These are phyloP conservation scores for Alectura lathami DNA, from an alignment of 2,113 vertebrate species.

Conservation along the genomic window DNA sequence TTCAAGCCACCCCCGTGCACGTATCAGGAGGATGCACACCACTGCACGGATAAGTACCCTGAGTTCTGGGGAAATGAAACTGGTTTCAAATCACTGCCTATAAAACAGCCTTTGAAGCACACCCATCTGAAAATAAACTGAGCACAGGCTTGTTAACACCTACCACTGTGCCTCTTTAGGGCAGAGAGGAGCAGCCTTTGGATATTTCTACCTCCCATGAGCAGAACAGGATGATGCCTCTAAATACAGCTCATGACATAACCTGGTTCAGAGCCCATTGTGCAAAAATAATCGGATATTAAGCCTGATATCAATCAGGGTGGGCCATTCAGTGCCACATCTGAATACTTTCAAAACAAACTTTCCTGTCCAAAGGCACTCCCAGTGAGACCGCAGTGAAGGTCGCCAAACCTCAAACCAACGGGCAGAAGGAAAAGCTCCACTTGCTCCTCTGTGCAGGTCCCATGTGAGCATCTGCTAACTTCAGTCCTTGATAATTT, in stretches of 20 bases:
- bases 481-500: background rate
- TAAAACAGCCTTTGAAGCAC: background rate
- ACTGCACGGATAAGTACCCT: background rate
- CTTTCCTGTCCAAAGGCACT: background rate
- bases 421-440: background rate
- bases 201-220: background rate
- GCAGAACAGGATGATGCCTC: background rate
- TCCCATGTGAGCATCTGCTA: background rate
- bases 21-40: accelerated
- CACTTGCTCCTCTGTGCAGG: background rate
- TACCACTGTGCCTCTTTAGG: background rate
- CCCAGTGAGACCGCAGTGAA: background rate
- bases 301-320: background rate
- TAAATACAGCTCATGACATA: background rate
- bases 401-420: background rate
- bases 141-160: background rate
- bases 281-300: background rate
- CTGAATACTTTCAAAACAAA: background rate
- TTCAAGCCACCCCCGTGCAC: background rate
- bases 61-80: background rate
- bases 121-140: background rate
- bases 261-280: background rate
- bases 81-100: background rate
- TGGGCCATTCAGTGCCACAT: background rate
- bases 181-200: background rate